A percentile compares a stretch with the other conserved stretches of the same genome.
phyloP scores from a whole-genome alignment of 92 coral and sea anemone species.

The Epizoanthus scotinus region DNA sequence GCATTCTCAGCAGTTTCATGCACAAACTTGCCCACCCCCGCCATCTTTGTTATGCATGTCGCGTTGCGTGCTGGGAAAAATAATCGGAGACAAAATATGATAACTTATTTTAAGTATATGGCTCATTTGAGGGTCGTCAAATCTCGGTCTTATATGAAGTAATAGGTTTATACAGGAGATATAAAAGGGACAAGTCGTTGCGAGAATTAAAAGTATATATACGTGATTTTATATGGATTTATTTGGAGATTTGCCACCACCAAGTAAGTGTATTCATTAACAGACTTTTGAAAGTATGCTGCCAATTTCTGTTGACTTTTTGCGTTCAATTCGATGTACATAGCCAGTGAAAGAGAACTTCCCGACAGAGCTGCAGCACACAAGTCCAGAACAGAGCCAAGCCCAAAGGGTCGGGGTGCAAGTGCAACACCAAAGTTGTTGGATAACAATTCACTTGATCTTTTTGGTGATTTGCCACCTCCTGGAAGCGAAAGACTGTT shows the following conservation, averaged over 20 bases:
- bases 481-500: slow-evolving; percentile 28
- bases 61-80: slow-evolving; percentile 25
- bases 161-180: not conserved
- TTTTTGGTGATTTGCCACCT: slow-evolving; percentile 53
- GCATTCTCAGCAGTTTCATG: slow-evolving; percentile 33
- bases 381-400: not conserved
- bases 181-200: too few relatives aligned
- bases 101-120: slow-evolving; percentile 19
- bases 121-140: not conserved
- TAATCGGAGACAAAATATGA: not conserved
- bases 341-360: slow-evolving; percentile 37
- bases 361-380: slow-evolving; percentile 7
- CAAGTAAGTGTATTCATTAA: slow-evolving; percentile 39
- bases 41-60: slow-evolving; percentile 5
- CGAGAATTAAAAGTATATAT: too few relatives aligned
- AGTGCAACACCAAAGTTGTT: not conserved
- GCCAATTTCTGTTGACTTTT: not conserved
- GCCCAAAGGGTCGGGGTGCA: too few relatives aligned
- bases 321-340: not conserved
- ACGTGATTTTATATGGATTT: slow-evolving; percentile 53
- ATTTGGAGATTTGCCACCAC: slow-evolving; percentile 78
- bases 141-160: not conserved
- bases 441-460: not conserved
- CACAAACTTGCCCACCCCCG: slow-evolving; percentile 25
- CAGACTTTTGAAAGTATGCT: not conserved